Conservation (phyloP, 2,888 invertebrate genomes). For the Tipula vernalis region DNA sequence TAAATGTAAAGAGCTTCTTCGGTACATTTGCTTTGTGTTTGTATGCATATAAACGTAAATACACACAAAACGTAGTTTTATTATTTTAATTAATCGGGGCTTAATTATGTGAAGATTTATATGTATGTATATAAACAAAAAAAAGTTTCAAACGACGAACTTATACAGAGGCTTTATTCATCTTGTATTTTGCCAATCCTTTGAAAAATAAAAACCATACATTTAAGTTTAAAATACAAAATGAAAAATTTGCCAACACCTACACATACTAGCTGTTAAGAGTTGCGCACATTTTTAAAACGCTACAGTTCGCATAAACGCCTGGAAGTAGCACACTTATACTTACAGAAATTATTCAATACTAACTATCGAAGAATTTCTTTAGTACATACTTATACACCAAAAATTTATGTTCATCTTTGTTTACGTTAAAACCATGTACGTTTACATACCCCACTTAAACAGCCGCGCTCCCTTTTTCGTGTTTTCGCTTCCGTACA, state of each 20-base stretch:
- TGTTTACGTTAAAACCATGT: not conserved
- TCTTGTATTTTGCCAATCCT: too few species aligned
- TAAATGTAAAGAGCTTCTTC: not conserved
- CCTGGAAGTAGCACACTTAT: too few species aligned
- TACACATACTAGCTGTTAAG: too few species aligned
- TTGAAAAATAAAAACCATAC: too few species aligned
- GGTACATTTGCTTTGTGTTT: not conserved
- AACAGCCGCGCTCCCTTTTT: not conserved
- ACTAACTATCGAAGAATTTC: too few species aligned
- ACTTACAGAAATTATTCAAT: too few species aligned
- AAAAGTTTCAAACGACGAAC: not conserved
- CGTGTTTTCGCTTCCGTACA: not conserved
- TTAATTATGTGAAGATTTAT: not conserved
- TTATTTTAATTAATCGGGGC: not conserved
- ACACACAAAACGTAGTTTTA: not conserved
- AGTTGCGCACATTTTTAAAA: too few species aligned
- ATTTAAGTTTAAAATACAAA: too few species aligned
- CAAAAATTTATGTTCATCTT: not conserved
- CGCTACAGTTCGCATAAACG: too few species aligned
- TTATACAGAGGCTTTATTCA: not conserved
- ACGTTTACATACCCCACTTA: not conserved
- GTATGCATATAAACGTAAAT: not conserved
- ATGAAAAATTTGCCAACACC: too few species aligned
- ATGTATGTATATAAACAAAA: not conserved
- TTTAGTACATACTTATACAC: too few species aligned